Conservation (phyloP, 2,797 vertebrate species). For the Tiaroga cobitis region DNA sequence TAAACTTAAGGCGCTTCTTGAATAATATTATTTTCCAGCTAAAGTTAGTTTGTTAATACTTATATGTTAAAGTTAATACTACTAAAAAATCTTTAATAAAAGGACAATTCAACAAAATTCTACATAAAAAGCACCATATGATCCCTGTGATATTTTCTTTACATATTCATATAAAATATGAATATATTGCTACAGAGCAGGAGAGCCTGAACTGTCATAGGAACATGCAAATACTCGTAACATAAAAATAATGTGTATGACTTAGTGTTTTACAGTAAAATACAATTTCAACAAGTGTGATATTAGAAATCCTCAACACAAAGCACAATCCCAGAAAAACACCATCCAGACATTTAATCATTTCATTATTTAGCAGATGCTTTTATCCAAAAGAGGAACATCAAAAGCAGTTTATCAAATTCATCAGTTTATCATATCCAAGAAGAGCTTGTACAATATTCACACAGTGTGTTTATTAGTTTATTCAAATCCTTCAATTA, state of each 20-base stretch:
- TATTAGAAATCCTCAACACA: not conserved
- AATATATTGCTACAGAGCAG: no score
- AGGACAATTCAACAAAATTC: not conserved
- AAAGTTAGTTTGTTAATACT: no score
- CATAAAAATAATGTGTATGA: not conserved
- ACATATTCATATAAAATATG: not conserved
- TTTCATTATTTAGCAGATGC: not conserved
- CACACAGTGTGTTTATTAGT: not conserved
- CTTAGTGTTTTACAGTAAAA: not conserved
- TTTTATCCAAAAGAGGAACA: slow-evolving; percentile 6
- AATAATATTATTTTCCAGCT: no score
- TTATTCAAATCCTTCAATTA: not conserved
- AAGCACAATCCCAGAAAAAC: not conserved
- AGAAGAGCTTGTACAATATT: not conserved
- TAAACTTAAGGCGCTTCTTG: no score
- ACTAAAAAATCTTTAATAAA: not conserved
- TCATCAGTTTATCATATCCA: not conserved
- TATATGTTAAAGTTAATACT: not conserved
- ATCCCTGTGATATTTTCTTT: not conserved
- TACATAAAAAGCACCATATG: not conserved
- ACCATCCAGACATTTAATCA: no score
- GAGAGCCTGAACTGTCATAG: not conserved
- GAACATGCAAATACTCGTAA: not conserved
- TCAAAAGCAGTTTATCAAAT: not conserved
- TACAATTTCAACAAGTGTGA: not conserved